Conservation (phyloP, 2,113 vertebrate genomes). For the Oreotrochilus melanogaster region DNA sequence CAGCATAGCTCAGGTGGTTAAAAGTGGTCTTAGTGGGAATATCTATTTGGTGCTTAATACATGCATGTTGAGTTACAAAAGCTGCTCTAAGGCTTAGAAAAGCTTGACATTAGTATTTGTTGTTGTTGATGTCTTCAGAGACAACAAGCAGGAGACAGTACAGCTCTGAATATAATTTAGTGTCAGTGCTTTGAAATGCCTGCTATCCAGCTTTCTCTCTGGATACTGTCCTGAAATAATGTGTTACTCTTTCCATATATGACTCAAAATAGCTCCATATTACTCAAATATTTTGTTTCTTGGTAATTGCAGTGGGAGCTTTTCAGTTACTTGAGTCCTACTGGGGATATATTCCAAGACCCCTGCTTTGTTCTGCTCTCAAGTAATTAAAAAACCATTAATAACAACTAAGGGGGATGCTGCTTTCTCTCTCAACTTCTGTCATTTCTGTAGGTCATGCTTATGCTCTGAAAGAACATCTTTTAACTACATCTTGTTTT, state of each 20-base stretch:
- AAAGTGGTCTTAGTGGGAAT: neutral
- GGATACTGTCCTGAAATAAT: neutral
- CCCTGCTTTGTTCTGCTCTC: neutral
- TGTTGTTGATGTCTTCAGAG: neutral
- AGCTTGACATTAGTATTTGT: neutral
- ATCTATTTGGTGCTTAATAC: neutral
- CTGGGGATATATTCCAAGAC: neutral
- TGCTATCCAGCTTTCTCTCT: neutral
- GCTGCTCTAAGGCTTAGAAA: neutral
- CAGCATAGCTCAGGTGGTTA: neutral
- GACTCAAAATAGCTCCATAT: neutral
- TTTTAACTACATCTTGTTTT: constrained; percentile 34
- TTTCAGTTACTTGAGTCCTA: neutral
- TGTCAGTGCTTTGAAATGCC: neutral
- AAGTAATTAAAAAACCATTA: neutral
- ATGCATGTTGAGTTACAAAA: neutral
- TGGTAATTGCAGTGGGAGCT: neutral
- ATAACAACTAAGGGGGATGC: neutral
- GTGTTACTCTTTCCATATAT: neutral
- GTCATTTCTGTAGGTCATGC: neutral
- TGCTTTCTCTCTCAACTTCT: neutral
- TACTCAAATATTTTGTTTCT: neutral
- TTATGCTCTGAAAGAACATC: neutral
- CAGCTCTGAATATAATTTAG: neutral
- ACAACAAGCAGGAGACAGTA: neutral